A percentile compares a stretch with the other conserved stretches of the same genome.
Evolutionary conservation across 2,888 invertebrate species (phyloP).

Genomic region (Dorcus hopei): DNA sequence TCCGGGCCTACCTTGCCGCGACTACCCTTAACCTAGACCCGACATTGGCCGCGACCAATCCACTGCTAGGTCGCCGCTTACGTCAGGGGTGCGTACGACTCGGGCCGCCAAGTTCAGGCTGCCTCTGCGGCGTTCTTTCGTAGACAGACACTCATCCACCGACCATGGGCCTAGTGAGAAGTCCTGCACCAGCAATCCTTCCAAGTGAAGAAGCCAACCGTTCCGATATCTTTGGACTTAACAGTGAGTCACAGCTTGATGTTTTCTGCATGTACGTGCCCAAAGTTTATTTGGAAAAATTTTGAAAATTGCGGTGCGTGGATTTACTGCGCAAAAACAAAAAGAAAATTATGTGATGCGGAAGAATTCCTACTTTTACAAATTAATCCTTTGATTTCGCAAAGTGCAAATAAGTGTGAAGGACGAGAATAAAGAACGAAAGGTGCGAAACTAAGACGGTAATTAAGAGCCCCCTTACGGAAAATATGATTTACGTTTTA

Average conservation of each 20-base stretch:
- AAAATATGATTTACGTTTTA: no score
- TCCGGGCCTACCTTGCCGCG: constrained; percentile 36
- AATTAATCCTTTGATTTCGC: no score
- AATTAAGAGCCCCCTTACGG: no score
- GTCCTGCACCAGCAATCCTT: constrained; percentile 30
- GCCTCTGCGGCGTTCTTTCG: constrained; percentile 19
- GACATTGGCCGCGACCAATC: constrained; percentile 46
- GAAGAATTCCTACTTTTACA: no score
- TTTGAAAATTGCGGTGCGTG: not conserved
- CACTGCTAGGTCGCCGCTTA: constrained; percentile 58
- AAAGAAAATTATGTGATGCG: no score
- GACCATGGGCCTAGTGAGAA: constrained; percentile 32
- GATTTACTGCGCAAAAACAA: not conserved
- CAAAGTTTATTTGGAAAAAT: not conserved
- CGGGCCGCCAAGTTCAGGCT: constrained; percentile 33
- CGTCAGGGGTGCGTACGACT: constrained; percentile 52
- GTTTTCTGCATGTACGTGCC: not conserved
- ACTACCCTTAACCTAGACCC: constrained; percentile 47
- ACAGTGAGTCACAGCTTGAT: constrained; percentile 23
- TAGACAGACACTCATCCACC: constrained; percentile 24
- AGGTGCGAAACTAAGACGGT: no score
- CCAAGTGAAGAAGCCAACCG: constrained; percentile 36
- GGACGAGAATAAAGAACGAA: no score
- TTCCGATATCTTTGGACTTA: constrained; percentile 27
- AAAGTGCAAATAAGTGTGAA: no score